phyloP scores from a whole-genome alignment of 2,888 invertebrate species.

The Alloplasta piceator region DNA sequence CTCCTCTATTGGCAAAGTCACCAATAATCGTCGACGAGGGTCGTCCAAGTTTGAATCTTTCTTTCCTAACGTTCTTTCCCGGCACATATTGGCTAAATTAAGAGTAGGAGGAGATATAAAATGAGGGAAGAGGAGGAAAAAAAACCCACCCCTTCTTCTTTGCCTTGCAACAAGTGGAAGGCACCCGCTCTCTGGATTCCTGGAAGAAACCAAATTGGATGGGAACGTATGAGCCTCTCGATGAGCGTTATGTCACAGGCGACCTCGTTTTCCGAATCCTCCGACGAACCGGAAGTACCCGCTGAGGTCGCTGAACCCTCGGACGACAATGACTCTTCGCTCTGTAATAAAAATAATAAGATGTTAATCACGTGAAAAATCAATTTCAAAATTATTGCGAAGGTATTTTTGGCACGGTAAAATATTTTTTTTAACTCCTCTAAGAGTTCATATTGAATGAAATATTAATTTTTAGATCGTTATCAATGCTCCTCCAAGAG shows the following conservation, averaged over 20 bases:
- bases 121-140: neutral
- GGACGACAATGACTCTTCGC: constrained; percentile 88
- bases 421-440: too few species aligned
- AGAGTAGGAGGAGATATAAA: neutral
- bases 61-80: neutral
- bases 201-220: constrained; percentile 98
- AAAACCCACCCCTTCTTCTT: constrained; percentile 93
- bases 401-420: too few species aligned
- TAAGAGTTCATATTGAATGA: too few species aligned
- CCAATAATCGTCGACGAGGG: constrained; percentile 25
- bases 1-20: constrained; percentile 11
- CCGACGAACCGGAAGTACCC: constrained; percentile 80
- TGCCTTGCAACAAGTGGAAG: constrained; percentile 96
- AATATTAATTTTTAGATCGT: too few species aligned
- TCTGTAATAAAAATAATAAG: constrained; percentile 81
- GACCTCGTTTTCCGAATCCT: constrained; percentile 88
- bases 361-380: neutral
- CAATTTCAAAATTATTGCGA: too few species aligned
- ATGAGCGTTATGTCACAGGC: constrained; percentile 93
- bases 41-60: constrained; percentile 9
- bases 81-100: neutral
- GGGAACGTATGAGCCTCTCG: constrained; percentile 94
- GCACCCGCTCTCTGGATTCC: constrained; percentile 97
- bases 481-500: too few species aligned
- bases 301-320: constrained; percentile 85